Conservation (phyloP, 2,113 vertebrate genomes). For the Python bivittatus region DNA sequence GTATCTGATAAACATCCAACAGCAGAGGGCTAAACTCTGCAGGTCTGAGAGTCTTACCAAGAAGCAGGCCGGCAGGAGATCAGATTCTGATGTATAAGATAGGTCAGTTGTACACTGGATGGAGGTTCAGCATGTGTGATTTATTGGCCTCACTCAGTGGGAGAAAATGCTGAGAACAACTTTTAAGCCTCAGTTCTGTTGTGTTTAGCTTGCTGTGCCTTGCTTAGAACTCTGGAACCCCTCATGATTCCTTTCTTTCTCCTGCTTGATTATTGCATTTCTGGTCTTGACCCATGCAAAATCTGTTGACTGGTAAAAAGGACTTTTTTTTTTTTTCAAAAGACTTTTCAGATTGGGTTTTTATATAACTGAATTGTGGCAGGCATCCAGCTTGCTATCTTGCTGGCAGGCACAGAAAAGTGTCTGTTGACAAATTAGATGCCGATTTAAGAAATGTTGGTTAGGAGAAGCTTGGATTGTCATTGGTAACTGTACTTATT, state of each 20-base stretch:
- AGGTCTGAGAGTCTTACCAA: background rate
- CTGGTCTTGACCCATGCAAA: background rate
- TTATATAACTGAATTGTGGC: background rate
- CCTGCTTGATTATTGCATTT: background rate
- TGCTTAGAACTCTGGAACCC: background rate
- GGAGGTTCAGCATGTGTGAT: background rate
- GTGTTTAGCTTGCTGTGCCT: background rate
- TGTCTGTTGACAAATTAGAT: background rate
- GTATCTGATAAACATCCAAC: background rate
- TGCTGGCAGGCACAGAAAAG: background rate
- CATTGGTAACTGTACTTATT: background rate
- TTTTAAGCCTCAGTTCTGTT: background rate
- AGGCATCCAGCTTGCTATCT: background rate
- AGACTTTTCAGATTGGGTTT: background rate
- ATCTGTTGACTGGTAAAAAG: background rate
- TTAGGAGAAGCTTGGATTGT: background rate
- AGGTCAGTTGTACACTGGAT: background rate
- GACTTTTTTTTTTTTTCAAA: background rate
- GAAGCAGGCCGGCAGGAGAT: background rate
- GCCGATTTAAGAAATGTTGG: background rate
- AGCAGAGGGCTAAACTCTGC: background rate
- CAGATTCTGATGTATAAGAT: background rate
- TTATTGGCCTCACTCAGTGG: background rate
- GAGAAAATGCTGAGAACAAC: background rate
- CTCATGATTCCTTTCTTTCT: background rate